These are phyloP conservation scores for Heteronetta atricapilla DNA, from an alignment of 2,113 vertebrate species.

Conservation along the genomic window DNA sequence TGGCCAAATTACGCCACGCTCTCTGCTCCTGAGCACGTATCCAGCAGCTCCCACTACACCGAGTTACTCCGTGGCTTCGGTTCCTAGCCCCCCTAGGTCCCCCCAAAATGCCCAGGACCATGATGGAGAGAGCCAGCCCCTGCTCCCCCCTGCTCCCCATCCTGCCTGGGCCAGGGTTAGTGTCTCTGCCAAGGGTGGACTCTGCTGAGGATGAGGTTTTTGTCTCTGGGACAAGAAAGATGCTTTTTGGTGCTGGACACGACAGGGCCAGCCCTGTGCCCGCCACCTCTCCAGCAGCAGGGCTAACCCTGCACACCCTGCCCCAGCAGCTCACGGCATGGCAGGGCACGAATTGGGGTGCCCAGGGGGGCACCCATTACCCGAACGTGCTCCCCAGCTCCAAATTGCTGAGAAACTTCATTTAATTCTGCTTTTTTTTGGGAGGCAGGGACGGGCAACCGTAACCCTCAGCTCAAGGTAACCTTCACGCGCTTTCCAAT, in stretches of 20 bases:
- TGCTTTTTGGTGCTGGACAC: accelerated
- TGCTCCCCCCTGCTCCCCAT: not conserved
- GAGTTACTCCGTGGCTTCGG: not conserved
- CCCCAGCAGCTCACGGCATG: accelerated
- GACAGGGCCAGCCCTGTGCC: not conserved
- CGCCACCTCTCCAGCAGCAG: accelerated
- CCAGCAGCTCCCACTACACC: not conserved
- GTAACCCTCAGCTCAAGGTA: conserved; percentile 37
- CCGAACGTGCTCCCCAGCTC: not conserved
- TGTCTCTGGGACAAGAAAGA: not conserved
- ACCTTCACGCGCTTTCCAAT: not conserved
- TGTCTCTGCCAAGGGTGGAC: not conserved
- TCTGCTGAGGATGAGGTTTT: accelerated
- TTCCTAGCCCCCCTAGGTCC: not conserved
- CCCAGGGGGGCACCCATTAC: not conserved
- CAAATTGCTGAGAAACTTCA: not conserved
- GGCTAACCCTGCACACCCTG: not conserved
- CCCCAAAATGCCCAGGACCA: no score
- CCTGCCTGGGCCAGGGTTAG: no score
- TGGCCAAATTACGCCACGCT: not conserved
- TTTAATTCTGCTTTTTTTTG: not conserved
- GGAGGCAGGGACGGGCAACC: not conserved
- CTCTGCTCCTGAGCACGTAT: not conserved
- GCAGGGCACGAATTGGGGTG: not conserved
- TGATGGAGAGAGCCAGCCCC: not conserved